Evolutionary conservation across 2,797 vertebrate genomes (phyloP).

Genomic region (Alfaro cultratus): DNA sequence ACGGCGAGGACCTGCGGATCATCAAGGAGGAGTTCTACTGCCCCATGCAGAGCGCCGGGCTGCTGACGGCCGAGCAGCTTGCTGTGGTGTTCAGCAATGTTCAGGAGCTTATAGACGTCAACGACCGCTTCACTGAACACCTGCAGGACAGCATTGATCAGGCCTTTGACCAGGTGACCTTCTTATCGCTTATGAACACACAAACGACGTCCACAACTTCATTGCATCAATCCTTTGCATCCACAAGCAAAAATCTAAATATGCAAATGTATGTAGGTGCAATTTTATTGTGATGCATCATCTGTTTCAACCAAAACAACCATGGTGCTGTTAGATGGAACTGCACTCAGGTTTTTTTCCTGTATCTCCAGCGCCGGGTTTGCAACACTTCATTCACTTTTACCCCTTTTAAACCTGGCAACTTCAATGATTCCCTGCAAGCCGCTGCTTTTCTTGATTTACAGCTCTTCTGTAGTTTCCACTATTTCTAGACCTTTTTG

Average conservation of each 20-base stretch:
- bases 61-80: conserved; percentile 89
- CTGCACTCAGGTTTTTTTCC: too few species aligned
- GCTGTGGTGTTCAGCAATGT: conserved; percentile 88
- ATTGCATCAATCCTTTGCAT: not conserved
- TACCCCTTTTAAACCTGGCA: too few species aligned
- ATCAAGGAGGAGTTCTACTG: conserved; percentile 92
- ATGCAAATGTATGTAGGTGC: not conserved
- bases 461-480: too few species aligned
- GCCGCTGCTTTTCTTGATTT: too few species aligned
- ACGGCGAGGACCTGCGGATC: conserved; percentile 88
- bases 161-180: conserved; percentile 87
- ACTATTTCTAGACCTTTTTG: too few species aligned
- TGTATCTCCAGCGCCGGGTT: too few species aligned
- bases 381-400: too few species aligned
- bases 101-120: conserved; percentile 90
- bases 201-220: not conserved
- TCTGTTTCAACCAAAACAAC: too few species aligned
- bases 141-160: conserved; percentile 91
- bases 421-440: too few species aligned
- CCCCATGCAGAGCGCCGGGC: conserved; percentile 88
- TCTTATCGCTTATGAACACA: conserved; percentile 1
- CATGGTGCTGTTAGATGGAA: too few species aligned
- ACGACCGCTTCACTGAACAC: conserved; percentile 88
- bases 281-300: too few species aligned
- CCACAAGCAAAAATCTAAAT: not conserved